A percentile compares a stretch with the other conserved stretches of the same genome.
These are phyloP conservation scores for Peromyscus nudipes DNA, from an alignment of 2,797 vertebrate genomes.

Conservation along the genomic window DNA sequence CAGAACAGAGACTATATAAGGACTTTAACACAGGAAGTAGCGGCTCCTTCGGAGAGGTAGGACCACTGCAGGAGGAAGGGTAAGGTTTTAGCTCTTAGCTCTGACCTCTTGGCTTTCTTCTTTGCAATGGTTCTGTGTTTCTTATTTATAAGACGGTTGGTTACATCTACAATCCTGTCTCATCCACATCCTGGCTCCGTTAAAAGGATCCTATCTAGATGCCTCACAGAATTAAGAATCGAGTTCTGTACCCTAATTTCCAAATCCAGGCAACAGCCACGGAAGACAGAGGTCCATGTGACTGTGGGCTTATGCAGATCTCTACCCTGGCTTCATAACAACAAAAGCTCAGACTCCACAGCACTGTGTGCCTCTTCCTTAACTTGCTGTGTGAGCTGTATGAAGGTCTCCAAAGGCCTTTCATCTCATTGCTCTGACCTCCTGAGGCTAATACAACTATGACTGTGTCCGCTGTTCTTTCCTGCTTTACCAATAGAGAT, in stretches of 20 bases:
- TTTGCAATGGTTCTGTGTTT: too few relatives aligned
- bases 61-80: too few relatives aligned
- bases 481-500: too few relatives aligned
- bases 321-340: not conserved
- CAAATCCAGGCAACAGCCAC: not conserved
- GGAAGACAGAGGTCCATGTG: not conserved
- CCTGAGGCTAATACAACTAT: too few relatives aligned
- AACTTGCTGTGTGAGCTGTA: not conserved
- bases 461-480: too few relatives aligned
- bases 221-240: not conserved
- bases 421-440: not conserved
- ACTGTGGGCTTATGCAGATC: not conserved
- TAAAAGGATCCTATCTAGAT: not conserved
- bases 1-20: too few relatives aligned
- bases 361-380: not conserved
- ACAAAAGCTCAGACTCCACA: not conserved
- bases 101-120: too few relatives aligned
- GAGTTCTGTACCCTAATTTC: not conserved
- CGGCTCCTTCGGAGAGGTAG: too few relatives aligned
- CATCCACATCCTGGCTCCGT: not conserved
- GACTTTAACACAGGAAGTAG: too few relatives aligned
- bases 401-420: not conserved
- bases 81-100: too few relatives aligned
- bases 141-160: too few relatives aligned
- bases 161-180: too few relatives aligned